phyloP scores from a whole-genome alignment of 1,140 invertebrate genomes.

The Pseudoatta argentina region DNA sequence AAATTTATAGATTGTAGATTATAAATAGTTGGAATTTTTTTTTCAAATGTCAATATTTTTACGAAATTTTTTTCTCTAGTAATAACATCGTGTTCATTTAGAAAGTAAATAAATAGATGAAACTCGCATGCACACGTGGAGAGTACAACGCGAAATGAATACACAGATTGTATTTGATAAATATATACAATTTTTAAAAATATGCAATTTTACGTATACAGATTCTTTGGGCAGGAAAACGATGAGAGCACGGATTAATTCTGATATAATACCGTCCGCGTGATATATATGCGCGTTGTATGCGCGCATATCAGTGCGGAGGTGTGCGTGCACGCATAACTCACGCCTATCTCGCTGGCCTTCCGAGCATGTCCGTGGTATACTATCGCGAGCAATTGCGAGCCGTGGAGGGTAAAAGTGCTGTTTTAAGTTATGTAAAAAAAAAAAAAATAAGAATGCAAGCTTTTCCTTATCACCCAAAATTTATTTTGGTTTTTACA shows the following conservation, averaged over 20 bases:
- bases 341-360: constrained; percentile 62
- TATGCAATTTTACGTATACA: not conserved
- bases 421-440: constrained; percentile 23
- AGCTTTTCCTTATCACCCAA: not conserved
- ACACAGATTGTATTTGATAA: not conserved
- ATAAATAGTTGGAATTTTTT: constrained; percentile 12
- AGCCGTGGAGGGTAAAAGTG: constrained; percentile 40
- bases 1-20: constrained; percentile 29
- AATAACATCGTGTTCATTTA: not conserved
- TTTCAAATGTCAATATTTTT: constrained; percentile 10
- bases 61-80: not conserved
- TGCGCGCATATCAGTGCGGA: constrained; percentile 46
- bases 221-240: constrained; percentile 19
- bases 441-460: constrained; percentile 18
- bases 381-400: constrained; percentile 50
- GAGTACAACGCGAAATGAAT: not conserved
- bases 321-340: constrained; percentile 61
- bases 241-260: constrained; percentile 36
- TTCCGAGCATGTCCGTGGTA: constrained; percentile 58
- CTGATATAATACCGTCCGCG: constrained; percentile 42
- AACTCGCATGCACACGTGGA: not conserved
- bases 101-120: constrained; percentile 27
- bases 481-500: constrained; percentile 6
- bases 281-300: constrained; percentile 42
- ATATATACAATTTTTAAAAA: constrained; percentile 9